These are phyloP conservation scores for Callospermophilus lateralis DNA, from an alignment of 2,113 vertebrate genomes.

Conservation along the genomic window DNA sequence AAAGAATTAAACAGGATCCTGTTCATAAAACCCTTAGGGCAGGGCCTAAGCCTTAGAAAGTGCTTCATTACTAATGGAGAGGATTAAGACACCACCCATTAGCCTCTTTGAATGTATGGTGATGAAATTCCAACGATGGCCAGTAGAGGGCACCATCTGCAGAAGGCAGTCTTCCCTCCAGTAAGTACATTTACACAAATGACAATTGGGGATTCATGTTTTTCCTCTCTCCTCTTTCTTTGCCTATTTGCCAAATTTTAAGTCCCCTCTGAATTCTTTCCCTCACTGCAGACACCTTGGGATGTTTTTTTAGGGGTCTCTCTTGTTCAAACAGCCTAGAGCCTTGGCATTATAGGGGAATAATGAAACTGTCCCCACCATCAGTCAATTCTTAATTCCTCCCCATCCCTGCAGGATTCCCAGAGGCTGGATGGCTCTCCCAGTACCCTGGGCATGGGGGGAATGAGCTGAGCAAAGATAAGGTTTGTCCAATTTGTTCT, in stretches of 20 bases:
- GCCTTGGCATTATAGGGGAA: not conserved
- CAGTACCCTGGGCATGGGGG: not conserved
- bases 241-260: not conserved
- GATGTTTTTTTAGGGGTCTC: not conserved
- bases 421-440: not conserved
- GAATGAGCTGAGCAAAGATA: conserved; percentile 17
- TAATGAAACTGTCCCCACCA: not conserved
- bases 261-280: not conserved
- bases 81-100: accelerated
- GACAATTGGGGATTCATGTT: not conserved
- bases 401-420: not conserved
- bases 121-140: conserved; percentile 24
- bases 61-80: not conserved
- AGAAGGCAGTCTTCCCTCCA: not conserved
- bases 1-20: not conserved
- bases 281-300: not conserved
- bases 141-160: conserved; percentile 73
- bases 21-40: not conserved
- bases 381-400: not conserved
- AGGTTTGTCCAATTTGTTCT: conserved; percentile 72
- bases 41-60: not conserved
- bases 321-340: not conserved
- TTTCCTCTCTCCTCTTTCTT: not conserved
- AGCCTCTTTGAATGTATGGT: not conserved
- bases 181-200: not conserved